Evolutionary conservation across 2,113 vertebrate genomes (phyloP).

Genomic region (Catharus minimus): DNA sequence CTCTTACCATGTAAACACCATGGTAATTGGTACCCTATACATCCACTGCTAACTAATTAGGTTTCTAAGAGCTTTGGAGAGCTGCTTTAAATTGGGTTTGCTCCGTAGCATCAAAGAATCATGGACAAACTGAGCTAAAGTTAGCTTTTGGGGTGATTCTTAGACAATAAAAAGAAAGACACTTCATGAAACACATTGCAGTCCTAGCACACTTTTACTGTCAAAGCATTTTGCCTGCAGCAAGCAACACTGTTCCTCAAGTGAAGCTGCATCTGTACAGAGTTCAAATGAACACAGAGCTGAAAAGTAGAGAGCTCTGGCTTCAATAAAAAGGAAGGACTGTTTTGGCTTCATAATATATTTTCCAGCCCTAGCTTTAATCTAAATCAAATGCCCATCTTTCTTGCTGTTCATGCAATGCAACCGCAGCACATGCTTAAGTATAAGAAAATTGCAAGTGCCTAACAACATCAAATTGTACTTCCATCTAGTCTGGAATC

Average conservation of each 20-base stretch:
- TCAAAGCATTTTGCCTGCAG: slow-evolving; percentile 39
- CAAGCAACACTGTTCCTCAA: not conserved
- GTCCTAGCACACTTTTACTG: not conserved
- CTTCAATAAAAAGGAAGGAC: slow-evolving; percentile 28
- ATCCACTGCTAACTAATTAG: not conserved
- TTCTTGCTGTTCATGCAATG: slow-evolving; percentile 22
- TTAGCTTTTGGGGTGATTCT: not conserved
- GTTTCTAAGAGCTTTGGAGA: not conserved
- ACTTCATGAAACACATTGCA: slow-evolving; percentile 37
- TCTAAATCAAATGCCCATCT: slow-evolving; percentile 59
- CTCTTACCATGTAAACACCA: not conserved
- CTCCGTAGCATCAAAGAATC: not conserved
- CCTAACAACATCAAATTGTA: slow-evolving; percentile 30
- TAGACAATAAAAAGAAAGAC: slow-evolving; percentile 11
- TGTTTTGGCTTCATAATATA: slow-evolving; percentile 35
- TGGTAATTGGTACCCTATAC: not conserved
- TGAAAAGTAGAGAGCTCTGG: slow-evolving; percentile 37
- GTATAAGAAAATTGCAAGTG: slow-evolving; percentile 50
- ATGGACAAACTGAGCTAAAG: not conserved
- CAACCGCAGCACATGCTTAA: slow-evolving; percentile 24
- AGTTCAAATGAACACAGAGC: slow-evolving; percentile 28
- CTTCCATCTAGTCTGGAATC: slow-evolving; percentile 53
- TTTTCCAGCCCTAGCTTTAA: slow-evolving; percentile 56
- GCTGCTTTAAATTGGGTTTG: not conserved
- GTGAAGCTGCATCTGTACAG: not conserved